phyloP scores from a whole-genome alignment of 2,113 vertebrate genomes.

The Erpornis zantholeuca region DNA sequence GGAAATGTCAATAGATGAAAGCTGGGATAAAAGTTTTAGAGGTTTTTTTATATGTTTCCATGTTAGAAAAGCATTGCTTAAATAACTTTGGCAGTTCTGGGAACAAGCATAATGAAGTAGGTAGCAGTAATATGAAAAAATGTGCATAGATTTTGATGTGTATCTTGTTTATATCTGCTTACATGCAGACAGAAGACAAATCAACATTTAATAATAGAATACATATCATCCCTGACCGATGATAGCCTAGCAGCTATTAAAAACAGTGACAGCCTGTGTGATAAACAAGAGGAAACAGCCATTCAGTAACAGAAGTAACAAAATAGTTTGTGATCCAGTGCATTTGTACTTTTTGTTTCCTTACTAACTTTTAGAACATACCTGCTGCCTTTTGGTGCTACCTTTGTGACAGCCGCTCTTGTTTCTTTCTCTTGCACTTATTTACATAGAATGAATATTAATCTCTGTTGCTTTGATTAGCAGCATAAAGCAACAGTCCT shows the following conservation, averaged over 20 bases:
- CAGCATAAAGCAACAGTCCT: neutral
- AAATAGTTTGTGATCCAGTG: neutral
- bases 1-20: neutral
- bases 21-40: neutral
- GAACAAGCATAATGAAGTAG: neutral
- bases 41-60: neutral
- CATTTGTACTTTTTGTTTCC: neutral
- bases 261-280: neutral
- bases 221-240: neutral
- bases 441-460: neutral
- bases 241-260: neutral
- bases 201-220: neutral
- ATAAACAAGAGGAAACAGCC: constrained; percentile 16
- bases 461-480: neutral
- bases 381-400: neutral
- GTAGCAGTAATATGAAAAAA: neutral
- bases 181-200: neutral
- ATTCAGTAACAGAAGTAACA: neutral
- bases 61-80: neutral
- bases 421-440: neutral
- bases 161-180: neutral
- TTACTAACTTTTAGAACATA: constrained; percentile 1
- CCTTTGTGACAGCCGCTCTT: neutral
- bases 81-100: neutral
- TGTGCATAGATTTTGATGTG: neutral